Evolutionary conservation across 2,888 invertebrate species (phyloP), one percentile per base, ranked within the genome.

Genomic region (Callinectes sapidus): DNA sequence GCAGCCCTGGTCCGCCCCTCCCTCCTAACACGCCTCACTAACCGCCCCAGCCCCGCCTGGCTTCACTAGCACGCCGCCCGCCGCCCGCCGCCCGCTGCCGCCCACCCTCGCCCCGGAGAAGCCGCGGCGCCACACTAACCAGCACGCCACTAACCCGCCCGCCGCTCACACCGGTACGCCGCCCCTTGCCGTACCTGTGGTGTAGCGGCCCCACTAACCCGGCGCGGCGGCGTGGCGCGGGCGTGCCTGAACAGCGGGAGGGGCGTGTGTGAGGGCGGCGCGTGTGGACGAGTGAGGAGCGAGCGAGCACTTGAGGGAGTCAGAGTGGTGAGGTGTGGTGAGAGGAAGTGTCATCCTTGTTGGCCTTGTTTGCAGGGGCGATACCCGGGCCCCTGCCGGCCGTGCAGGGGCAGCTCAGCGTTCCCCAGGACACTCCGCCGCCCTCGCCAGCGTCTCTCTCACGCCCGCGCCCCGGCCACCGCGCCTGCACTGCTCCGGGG

Each of bases 1-100:
- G 89, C 92, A 93, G 92, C 89, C 39, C 66, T 93, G 91, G 92
- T 42, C 85, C 92, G 92, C 87, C 81, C 92, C 42, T 81, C 92
- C 90, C 90, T 93, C 81, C 92, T 93, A 93, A 93, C 92, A n/a
- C 92, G 92, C 87, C 92, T 93, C 88, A 93, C 92, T 91, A 93
- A 93, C 90, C 90, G 92, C 32, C 92, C 92, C 91, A 91, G 92
- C 55, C 91, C 92, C 61, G 92, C 92, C 91, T 93, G 92, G 91
- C 92, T 93, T 91, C 92, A 93, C 89, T 93, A 93, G 92, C 35
- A 32, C 55, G n/a, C 90, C 85, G 54, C 42, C 28, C 87, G n/a
- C 48, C 87, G 61, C 87, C 18, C 42, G 28, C 42, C 71, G 55
- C 35, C 32, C 88, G 87, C 87, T 32, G 6, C 35, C 66, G 23